Evolutionary conservation across 1,140 invertebrate genomes (phyloP).

Genomic region (Drosophila nannoptera): DNA sequence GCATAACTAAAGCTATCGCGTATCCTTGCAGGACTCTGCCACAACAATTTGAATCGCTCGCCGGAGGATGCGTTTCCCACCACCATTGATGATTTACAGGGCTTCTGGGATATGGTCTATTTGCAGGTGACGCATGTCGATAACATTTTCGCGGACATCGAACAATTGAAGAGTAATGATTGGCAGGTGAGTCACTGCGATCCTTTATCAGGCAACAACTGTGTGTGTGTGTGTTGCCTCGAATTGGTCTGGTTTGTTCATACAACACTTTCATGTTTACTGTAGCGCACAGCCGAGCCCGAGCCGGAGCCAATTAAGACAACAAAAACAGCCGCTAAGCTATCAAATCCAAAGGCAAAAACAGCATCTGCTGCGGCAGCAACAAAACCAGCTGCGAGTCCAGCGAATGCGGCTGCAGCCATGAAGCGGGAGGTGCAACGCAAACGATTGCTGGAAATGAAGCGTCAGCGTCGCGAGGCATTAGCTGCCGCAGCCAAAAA

Average conservation of each 20-base stretch:
- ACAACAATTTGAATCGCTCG: slow-evolving; percentile 84
- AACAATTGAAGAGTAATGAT: slow-evolving; percentile 84
- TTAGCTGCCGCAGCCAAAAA: slow-evolving; percentile 80
- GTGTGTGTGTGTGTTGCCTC: not conserved
- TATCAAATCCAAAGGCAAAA: slow-evolving; percentile 53
- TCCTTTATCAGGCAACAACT: not conserved
- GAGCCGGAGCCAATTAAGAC: not conserved
- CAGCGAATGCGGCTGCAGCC: slow-evolving; percentile 78
- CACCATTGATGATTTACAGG: slow-evolving; percentile 91
- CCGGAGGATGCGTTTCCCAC: slow-evolving; percentile 91
- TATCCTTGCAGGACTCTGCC: slow-evolving; percentile 80
- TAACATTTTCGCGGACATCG: slow-evolving; percentile 88
- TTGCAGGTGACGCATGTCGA: slow-evolving; percentile 91
- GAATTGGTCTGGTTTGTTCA: too few relatives aligned
- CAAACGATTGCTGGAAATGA: slow-evolving; percentile 89
- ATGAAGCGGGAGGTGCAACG: slow-evolving; percentile 88
- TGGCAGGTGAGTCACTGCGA: slow-evolving; percentile 81
- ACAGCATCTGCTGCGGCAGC: not conserved
- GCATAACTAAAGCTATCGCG: not conserved
- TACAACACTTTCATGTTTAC: not conserved
- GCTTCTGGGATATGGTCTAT: slow-evolving; percentile 98
- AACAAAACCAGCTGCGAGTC: too few relatives aligned
- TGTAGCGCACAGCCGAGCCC: slow-evolving; percentile 28
- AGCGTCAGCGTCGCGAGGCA: slow-evolving; percentile 81
- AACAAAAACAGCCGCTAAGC: slow-evolving; percentile 18